These are phyloP conservation scores for Callyntrura guangdongensis DNA, from an alignment of 2,888 invertebrate genomes.

Conservation along the genomic window DNA sequence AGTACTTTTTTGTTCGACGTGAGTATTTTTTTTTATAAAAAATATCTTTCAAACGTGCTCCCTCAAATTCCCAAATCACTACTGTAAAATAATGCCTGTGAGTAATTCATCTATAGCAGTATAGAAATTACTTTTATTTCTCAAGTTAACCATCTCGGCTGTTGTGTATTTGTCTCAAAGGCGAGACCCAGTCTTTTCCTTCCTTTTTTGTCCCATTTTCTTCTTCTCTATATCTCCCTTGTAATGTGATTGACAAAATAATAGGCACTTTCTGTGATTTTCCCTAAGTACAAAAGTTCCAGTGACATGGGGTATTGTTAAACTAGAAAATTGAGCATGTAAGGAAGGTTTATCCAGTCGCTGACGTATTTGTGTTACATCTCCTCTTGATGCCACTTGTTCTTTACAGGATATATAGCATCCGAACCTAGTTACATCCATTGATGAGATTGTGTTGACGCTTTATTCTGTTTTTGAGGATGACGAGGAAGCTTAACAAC, in stretches of 20 bases:
- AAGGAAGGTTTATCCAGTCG: too few species aligned
- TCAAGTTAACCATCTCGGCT: constrained; percentile 20
- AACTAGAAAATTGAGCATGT: neutral
- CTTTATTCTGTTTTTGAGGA: constrained; percentile 15
- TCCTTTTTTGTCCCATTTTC: neutral
- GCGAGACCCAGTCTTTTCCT: neutral
- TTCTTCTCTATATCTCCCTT: constrained; percentile 10
- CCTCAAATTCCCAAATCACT: neutral
- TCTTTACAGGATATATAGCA: neutral
- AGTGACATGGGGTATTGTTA: neutral
- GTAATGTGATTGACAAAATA: constrained; percentile 66
- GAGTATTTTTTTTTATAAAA: too few species aligned
- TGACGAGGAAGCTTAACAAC: neutral
- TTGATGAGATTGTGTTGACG: constrained; percentile 48
- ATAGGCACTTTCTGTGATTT: constrained; percentile 20
- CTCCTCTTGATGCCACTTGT: constrained; percentile 9
- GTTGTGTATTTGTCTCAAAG: neutral
- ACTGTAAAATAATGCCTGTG: neutral
- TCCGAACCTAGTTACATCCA: constrained; percentile 6
- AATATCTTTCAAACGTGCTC: too few species aligned
- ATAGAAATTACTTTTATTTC: neutral
- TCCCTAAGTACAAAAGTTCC: constrained; percentile 15
- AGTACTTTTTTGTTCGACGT: too few species aligned
- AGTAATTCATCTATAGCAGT: neutral
- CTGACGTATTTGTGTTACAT: too few species aligned